These are phyloP conservation scores for Rattus rattus DNA, from an alignment of 2,113 vertebrate genomes.

Conservation along the genomic window DNA sequence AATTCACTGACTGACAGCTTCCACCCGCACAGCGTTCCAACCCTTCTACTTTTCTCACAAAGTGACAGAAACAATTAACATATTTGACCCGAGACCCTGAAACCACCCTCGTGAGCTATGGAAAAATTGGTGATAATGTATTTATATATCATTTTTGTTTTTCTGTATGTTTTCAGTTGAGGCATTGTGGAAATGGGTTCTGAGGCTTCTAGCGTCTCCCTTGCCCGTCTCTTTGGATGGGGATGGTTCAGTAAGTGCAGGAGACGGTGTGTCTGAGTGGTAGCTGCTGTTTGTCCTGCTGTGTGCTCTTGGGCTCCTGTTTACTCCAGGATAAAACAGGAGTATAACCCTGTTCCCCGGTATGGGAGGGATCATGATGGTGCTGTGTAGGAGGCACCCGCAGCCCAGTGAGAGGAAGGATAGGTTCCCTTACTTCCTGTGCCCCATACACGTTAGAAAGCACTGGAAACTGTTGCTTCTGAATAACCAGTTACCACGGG, in stretches of 20 bases:
- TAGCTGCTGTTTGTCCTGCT: rapidly evolving
- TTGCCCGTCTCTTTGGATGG: not conserved
- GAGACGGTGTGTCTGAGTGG: rapidly evolving
- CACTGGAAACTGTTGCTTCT: not conserved
- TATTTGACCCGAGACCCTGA: not conserved
- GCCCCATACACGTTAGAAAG: not conserved
- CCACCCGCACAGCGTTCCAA: not conserved
- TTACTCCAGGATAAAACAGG: not conserved
- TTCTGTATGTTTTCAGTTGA: not conserved
- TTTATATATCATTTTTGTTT: constrained; percentile 3
- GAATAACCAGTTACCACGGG: not conserved
- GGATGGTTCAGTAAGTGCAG: not conserved
- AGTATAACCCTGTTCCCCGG: not conserved
- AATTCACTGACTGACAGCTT: not conserved
- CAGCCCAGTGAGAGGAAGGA: not conserved
- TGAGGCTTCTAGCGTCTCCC: not conserved
- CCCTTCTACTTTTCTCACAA: constrained; percentile 1
- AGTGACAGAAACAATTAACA: constrained; percentile 56
- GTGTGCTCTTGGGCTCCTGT: not conserved
- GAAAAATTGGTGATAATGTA: not conserved
- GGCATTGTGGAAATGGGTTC: not conserved
- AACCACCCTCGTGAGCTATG: not conserved
- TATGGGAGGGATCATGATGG: not conserved
- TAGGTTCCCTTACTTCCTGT: not conserved
- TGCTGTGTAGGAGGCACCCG: rapidly evolving